Conservation (phyloP, 2,113 vertebrate species). For the Clinocottus analis region DNA sequence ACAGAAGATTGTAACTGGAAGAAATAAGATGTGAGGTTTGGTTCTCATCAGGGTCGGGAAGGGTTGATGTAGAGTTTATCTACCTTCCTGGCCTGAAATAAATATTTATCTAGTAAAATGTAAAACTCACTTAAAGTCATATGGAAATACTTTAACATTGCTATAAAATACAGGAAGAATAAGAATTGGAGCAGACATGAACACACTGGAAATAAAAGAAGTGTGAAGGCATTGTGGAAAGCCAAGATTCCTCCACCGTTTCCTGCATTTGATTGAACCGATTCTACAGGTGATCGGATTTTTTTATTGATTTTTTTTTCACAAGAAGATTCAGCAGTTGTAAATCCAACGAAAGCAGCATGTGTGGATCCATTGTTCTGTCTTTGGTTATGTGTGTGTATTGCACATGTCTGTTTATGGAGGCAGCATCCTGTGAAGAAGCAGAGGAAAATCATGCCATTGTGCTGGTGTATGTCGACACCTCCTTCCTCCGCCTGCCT, state of each 20-base stretch:
- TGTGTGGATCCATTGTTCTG: conserved; percentile 50
- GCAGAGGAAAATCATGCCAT: conserved; percentile 60
- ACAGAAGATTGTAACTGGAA: neutral
- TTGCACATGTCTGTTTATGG: conserved; percentile 16
- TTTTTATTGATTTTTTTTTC: neutral
- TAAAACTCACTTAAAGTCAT: neutral
- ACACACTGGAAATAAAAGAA: neutral
- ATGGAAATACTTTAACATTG: neutral
- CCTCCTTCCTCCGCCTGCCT: conserved; percentile 51
- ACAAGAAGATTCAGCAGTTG: conserved; percentile 29
- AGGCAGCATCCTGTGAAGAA: conserved; percentile 55
- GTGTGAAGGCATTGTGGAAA: conserved; percentile 22
- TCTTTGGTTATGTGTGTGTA: neutral
- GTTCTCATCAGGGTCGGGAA: neutral
- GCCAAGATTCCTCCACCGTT: neutral
- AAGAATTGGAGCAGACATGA: neutral
- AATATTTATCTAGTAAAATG: conserved; percentile 14
- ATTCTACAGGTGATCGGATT: conserved; percentile 43
- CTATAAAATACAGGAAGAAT: neutral
- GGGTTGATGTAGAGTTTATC: neutral
- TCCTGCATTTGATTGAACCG: conserved; percentile 21
- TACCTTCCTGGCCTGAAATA: neutral
- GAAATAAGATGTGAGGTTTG: conserved; percentile 23
- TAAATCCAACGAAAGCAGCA: conserved; percentile 51
- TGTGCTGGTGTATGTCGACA: conserved; percentile 58